Conservation (phyloP, 2,113 vertebrate genomes). For the Perca schrenkii region DNA sequence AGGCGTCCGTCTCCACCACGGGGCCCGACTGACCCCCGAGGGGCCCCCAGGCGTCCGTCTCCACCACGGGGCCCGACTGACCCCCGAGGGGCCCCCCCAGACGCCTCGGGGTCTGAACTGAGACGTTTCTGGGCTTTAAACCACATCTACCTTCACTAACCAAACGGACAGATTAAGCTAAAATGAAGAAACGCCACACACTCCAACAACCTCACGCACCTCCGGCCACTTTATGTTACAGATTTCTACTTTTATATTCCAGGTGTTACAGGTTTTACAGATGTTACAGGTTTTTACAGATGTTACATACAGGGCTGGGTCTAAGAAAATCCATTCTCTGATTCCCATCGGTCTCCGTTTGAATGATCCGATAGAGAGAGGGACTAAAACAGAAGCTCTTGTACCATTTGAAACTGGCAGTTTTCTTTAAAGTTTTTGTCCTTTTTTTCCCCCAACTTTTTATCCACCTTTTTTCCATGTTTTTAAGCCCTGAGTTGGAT, state of each 20-base stretch:
- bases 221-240: constrained; percentile 64
- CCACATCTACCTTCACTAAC: constrained; percentile 86
- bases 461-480: too few relatives aligned
- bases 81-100: neutral
- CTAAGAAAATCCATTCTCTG: too few relatives aligned
- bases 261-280: constrained; percentile 27
- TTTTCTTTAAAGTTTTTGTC: too few relatives aligned
- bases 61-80: constrained; percentile 88
- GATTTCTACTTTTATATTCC: constrained; percentile 79
- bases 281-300: constrained; percentile 62
- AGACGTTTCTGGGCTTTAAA: constrained; percentile 83
- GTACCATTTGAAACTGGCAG: too few relatives aligned
- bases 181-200: constrained; percentile 83
- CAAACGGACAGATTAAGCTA: constrained; percentile 79
- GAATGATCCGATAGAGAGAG: too few relatives aligned
- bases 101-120: constrained; percentile 70
- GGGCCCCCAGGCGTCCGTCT: constrained; percentile 92
- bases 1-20: constrained; percentile 95
- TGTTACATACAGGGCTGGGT: constrained; percentile 39
- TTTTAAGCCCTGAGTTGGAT: too few relatives aligned
- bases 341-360: too few relatives aligned
- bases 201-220: constrained; percentile 82
- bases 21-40: constrained; percentile 90
- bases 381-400: too few relatives aligned
- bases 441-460: too few relatives aligned